phyloP scores from a whole-genome alignment of 2,113 vertebrate species.

The Beaufortia kweichowensis region DNA sequence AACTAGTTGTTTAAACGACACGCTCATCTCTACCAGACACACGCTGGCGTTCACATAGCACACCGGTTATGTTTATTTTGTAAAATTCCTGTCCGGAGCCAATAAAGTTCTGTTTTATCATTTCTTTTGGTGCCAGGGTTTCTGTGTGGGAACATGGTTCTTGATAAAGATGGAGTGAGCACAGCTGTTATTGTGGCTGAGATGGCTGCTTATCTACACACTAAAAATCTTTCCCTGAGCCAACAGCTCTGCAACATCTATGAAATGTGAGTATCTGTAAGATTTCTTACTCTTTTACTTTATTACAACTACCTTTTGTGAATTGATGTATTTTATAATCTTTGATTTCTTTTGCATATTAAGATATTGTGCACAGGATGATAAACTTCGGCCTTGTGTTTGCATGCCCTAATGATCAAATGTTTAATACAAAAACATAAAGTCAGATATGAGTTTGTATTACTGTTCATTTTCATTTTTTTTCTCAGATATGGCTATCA shows the following conservation, averaged over 20 bases:
- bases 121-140: slow-evolving; percentile 76
- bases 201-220: slow-evolving; percentile 84
- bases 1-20: too few relatives aligned
- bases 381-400: too few relatives aligned
- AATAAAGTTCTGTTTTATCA: neutral
- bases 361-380: too few relatives aligned
- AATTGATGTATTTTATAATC: too few relatives aligned
- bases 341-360: too few relatives aligned
- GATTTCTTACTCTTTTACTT: neutral
- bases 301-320: neutral
- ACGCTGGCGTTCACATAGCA: too few relatives aligned
- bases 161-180: slow-evolving; percentile 96
- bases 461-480: neutral
- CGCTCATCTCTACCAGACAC: too few relatives aligned
- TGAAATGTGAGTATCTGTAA: slow-evolving; percentile 74
- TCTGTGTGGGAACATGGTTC: slow-evolving; percentile 85
- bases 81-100: neutral
- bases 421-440: too few relatives aligned
- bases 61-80: too few relatives aligned
- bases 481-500: slow-evolving; percentile 87
- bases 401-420: too few relatives aligned
- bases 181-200: slow-evolving; percentile 87
- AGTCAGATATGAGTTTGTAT: too few relatives aligned
- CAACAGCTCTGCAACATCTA: slow-evolving; percentile 84
- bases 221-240: slow-evolving; percentile 72